Base-by-base conservation (phyloP, 2,888 invertebrate genomes). In the Tetranychus truncatus region DNA sequence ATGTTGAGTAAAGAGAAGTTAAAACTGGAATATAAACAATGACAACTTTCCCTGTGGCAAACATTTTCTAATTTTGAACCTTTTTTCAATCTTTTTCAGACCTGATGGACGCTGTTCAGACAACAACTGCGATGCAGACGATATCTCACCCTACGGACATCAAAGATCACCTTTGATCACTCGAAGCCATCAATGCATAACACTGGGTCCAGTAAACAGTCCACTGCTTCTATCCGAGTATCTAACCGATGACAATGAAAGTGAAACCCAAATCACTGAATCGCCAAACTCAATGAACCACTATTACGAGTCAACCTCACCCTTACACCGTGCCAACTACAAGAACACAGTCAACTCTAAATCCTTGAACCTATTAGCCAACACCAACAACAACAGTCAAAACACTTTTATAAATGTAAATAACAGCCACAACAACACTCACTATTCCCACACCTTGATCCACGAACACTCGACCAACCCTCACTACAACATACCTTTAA, bases 21-120 rank as follows among this genome's bases (percentile, higher is more conserved):
- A 4, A 34, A 55, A 6, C 15, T 55, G 1, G 9, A 9, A 55
- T 9, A 55, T 55, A 55, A 55, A 55, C 67, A 67, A 21, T 9
- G 67, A 11, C 9, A 67, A 69, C 4, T 3, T 6, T 69, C 34
- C 1, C 11, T 20, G 18, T 67, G 6, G 21, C 34, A 34, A 4
- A 34, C 34, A 3, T 34, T 34, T 21, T 21, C 11, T 69, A 20
- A 69, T 24, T 8, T n/a, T n/a, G n/a, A n/a, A 9, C 4, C 20
- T 1, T 20, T 69, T 69, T 11, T 1, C 20, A 11, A 20, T 69
- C 67, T 67, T 45, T 45, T 34, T n/a, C 15, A 72, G 72, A n/a
- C 44, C 72, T n/a, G 72, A 72, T 44, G 72, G 72, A n/a, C 44
- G 72, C 4, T 72, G 72, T 72, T 72, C 72, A 15, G 72, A 72